Evolutionary conservation across 1,140 invertebrate genomes (phyloP), one percentile per base, ranked within the genome.

Genomic region (Dolichoris vasculosae): DNA sequence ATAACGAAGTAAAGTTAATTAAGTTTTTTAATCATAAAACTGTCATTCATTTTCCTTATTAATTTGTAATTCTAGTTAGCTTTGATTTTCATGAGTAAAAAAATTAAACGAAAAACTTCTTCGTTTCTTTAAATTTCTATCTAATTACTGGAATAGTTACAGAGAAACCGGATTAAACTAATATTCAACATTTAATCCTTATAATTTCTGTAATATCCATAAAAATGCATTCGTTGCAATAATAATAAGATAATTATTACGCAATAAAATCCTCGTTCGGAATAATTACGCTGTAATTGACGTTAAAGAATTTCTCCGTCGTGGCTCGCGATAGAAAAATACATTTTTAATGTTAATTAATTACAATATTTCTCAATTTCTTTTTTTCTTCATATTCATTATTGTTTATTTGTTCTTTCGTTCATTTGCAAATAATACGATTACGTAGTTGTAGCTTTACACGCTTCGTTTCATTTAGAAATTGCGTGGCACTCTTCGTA

Each of bases 401-500:
- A 8, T 32, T 26, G 8, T 40, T 46, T 43, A 80, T 80, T 80
- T 67, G 43, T 83, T n/a, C 71, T 83, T 59, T n/a, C 15, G 13
- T 63, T 77, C 55, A 55, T 67, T 48, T 38, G 20, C 55, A 38
- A 46, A 77, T 77, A 64, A 83, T 83, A 23, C 81, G 20, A 71
- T 83, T 83, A 48, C 59, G 51, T 7, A 43, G 40, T 69, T 17
- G 26, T 15, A 48, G n/a, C 43, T 48, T 55, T 20, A 23, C 46
- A 55, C 55, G 67, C 32, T 69, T 69, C 80, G 84, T 82, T 86
- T 75, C 55, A 86, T 82, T 82, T 75, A 73, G 78, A 75, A 81
- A 85, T 85, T 63, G 51, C 71, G 55, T 51, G 71, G 71, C 40
- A 76, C 17, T 82, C 23, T 63, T 82, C 55, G 79, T 85, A 85